Evolutionary conservation across 2,888 invertebrate species (phyloP), one percentile per base, ranked within the genome.

Genomic region (Uloborus plumipes): DNA sequence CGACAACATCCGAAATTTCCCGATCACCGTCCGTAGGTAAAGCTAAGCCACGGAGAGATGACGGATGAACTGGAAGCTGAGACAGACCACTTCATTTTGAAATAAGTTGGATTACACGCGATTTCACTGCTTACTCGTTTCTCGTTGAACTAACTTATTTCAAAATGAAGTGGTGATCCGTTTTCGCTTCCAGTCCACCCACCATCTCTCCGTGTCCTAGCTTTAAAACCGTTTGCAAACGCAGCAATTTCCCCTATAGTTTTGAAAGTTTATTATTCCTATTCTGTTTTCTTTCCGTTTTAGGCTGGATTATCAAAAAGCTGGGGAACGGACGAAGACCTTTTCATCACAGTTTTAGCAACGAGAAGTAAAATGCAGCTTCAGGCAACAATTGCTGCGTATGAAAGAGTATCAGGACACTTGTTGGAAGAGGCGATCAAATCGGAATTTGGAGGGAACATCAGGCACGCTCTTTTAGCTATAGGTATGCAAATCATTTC

Each of bases 351-450:
- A 85, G 92, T 96, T 75, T 91, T 97, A 64, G 94, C 95, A 86
- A 93, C 94, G 77, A 93, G 95, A 88, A 96, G 95, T 86, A 96
- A 94, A 89, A 94, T 95, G 88, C 97, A 98, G 89, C 90, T 97
- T 86, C 92, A 95, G 88, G 93, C 93, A 90, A 91, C 93, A 89
- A 95, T 96, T 89, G 91, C 94, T 74, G 95, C 96, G 88, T 98
- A 94, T 89, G 94, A 93, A 85, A 91, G 88, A 91, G 94, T 94
- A 83, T 94, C 95, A 0, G 95, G 95, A 0, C 94, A 94, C 86
- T 92, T 93, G 62, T 92, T 96, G 86, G 94, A 94, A 85, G 92
- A 93, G 87, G 94, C 95, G 0, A 93, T 95, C 88, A 93, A 93
- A 87, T 92, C 92, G 7, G 95, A 95, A 89, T 95, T 96, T 90